phyloP scores from a whole-genome alignment of 2,888 invertebrate genomes.

The Cosmorhoe ocellata region DNA sequence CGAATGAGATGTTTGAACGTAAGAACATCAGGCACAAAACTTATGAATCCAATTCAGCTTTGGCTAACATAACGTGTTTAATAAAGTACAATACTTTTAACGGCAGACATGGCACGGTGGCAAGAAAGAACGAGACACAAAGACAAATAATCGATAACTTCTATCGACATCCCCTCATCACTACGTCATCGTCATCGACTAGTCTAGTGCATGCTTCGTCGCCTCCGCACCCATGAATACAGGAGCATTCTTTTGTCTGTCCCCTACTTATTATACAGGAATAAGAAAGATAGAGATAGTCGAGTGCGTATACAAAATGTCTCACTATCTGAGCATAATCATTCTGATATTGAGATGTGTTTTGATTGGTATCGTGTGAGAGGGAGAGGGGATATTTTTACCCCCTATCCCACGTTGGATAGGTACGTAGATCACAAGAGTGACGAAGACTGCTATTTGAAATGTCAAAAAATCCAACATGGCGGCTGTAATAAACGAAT shows the following conservation, averaged over 20 bases:
- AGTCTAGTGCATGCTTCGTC: conserved; percentile 74
- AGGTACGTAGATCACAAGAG: too few species aligned
- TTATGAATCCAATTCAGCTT: too few species aligned
- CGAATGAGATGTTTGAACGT: too few species aligned
- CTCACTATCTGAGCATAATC: conserved; percentile 33
- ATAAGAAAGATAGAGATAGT: conserved; percentile 42
- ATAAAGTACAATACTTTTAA: too few species aligned
- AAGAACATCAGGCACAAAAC: too few species aligned
- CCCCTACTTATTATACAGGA: conserved; percentile 44
- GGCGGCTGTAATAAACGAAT: too few species aligned
- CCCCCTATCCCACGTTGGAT: neutral
- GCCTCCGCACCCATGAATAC: conserved; percentile 71
- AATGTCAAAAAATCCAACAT: too few species aligned
- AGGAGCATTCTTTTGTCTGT: conserved; percentile 66
- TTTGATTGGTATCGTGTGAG: conserved; percentile 29
- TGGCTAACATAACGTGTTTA: too few species aligned
- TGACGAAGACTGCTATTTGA: too few species aligned
- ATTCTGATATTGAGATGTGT: conserved; percentile 37
- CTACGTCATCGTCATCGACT: conserved; percentile 75
- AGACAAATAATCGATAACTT: neutral
- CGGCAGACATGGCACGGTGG: too few species aligned
- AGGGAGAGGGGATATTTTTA: neutral
- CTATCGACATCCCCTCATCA: conserved; percentile 35
- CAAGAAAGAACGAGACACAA: too few species aligned
- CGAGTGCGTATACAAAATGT: conserved; percentile 30